phyloP scores from a whole-genome alignment of 2,113 vertebrate genomes.

The Triplophysa tibetana region DNA sequence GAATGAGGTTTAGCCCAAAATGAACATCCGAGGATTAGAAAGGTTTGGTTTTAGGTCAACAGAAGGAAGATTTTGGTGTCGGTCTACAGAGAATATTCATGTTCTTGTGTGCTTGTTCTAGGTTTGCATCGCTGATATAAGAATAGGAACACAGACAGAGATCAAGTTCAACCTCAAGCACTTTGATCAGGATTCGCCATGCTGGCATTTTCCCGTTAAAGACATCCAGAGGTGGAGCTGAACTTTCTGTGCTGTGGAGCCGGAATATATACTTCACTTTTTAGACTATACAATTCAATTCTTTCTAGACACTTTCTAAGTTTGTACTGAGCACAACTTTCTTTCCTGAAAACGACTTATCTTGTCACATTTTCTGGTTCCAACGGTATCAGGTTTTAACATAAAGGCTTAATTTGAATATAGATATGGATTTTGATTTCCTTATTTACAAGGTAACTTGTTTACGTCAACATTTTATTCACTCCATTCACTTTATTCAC shows the following conservation, averaged over 20 bases:
- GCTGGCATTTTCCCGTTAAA: constrained; percentile 25
- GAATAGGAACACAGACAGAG: neutral
- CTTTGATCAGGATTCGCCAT: constrained; percentile 15
- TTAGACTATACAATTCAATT: no score
- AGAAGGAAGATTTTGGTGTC: neutral
- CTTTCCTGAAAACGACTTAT: neutral
- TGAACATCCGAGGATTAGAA: no score
- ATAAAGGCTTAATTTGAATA: no score
- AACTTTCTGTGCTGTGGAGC: neutral
- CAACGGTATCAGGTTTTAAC: no score
- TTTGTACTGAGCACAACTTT: neutral
- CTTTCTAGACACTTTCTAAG: no score
- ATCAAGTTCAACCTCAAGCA: neutral
- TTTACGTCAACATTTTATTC: no score
- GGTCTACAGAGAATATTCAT: constrained; percentile 17
- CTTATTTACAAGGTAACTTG: no score
- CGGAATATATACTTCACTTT: constrained; percentile 10
- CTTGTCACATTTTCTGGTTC: neutral
- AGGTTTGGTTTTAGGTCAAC: no score
- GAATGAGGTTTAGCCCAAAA: neutral
- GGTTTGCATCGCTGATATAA: neutral
- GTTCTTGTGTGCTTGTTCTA: neutral
- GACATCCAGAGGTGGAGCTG: neutral
- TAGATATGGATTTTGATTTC: no score
- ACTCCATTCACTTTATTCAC: no score